Base-by-base conservation (phyloP, 2,113 vertebrate species). In the Scomber colias region DNA sequence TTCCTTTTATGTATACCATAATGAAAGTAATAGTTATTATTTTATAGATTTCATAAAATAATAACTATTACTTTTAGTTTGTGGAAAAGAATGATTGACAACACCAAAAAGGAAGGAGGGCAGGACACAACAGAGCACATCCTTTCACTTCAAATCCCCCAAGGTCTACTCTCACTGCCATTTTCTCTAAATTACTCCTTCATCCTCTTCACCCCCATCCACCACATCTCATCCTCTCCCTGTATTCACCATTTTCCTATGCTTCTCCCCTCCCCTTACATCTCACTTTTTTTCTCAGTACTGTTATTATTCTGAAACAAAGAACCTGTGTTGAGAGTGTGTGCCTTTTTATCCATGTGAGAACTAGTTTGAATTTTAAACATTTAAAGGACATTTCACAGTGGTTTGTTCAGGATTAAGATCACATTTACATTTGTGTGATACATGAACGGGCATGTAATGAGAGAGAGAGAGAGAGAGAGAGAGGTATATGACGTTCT, bases 181-280 rank as follows among this genome's bases (percentile, higher is more conserved):
- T 67, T 80, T 80, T 68, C 51, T 68, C 57, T 1, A 82, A 68
- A 78, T 61, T 51, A 62, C 78, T 54, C 62, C 68, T 74, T 62
- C 7, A 30, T 53, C 45, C 50, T 59, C 62, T 59, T 55, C 4
- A 60, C 53, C 11, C 51, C 35, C n/a, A 40, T n/a, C 46, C 45
- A 62, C 70, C 55, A 19, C 44, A 62, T 76, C 19, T 15, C 35
- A 35, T 40, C 17, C 35, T 67, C 56, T 55, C 31, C 51, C 4
- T 63, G 17, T 51, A 74, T 63, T 79, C 67, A 73, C 53, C 44
- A 61, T 67, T 76, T 75, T 63, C 27, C 63, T 53, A 10, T 60
- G 30, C 65, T 0, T 76, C 45, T 75, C 62, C n/a, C 3, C 16
- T 30, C 62, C n/a, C 3, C 16, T 30, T 78, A 64, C 35, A 61